Evolutionary conservation across 1,140 invertebrate genomes (phyloP), one percentile per base, ranked within the genome.

Genomic region (Drosophila burlai): DNA sequence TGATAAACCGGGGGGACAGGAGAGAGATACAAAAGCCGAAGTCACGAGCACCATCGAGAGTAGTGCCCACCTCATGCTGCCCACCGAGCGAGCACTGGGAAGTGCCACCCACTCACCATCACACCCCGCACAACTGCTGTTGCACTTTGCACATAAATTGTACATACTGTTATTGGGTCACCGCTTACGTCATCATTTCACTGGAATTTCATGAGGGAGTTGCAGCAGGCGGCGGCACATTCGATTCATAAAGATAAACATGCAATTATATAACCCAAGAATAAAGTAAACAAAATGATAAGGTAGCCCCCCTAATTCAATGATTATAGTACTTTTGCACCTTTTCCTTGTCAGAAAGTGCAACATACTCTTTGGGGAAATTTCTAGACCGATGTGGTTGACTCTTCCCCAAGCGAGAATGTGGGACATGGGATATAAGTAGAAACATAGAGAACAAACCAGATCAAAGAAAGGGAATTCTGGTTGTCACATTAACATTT

Each of bases 91-190:
- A 49, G 31, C 49, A 34, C n/a, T 52, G 50, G 54, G 54, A 57
- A 57, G 36, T 57, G 42, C 49, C 54, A 73, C 34, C 66, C 63
- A 52, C 63, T 10, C 24, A 26, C n/a, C 1, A 26, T 10, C 45
- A n/a, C 21, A 18, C 29, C 26, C 31, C 34, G 43, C 49, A 57
- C 47, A 50, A 46, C 29, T 76, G 63, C 49, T 68, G 63, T 55
- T 69, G 57, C 71, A 76, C 66, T 62, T 75, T 79, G 58, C 68
- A 64, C 40, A 54, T 77, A 64, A 66, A 64, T 68, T 75, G 62
- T 80, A 61, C 79, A 83, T 81, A 78, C 74, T 72, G 67, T 86
- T 86, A 86, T 87, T 86, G 80, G 83, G 83, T 86, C 83, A 86
- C 69, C 68, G 83, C 80, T 86, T 84, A 89, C 85, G 85, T 90